phyloP scores from a whole-genome alignment of 1,140 invertebrate species.

The Polypedilum pembai region DNA sequence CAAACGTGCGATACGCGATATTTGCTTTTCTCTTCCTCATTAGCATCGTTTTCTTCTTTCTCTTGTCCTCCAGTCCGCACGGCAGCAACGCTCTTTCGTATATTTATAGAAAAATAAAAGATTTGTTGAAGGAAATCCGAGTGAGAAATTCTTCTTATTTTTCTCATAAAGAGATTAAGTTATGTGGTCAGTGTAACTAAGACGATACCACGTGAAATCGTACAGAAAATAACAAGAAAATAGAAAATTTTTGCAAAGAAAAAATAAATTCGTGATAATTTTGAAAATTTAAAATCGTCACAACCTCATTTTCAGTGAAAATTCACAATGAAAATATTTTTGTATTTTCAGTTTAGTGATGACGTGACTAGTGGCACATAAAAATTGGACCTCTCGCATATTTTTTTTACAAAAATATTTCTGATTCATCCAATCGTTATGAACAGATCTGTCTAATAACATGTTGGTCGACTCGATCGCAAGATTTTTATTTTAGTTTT shows the following conservation, averaged over 20 bases:
- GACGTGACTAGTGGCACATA: conserved; percentile 8
- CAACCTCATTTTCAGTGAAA: no score
- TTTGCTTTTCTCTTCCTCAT: conserved; percentile 1
- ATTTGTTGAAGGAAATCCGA: neutral
- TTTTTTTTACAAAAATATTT: no score
- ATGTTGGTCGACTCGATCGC: neutral
- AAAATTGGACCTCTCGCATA: neutral
- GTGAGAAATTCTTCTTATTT: neutral
- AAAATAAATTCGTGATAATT: no score
- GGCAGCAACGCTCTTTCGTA: neutral
- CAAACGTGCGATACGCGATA: neutral
- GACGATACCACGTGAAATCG: no score
- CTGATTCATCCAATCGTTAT: conserved; percentile 11
- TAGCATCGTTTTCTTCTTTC: neutral
- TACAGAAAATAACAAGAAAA: no score
- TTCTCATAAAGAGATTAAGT: neutral
- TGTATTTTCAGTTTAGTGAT: neutral
- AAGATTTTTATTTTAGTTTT: conserved; percentile 4
- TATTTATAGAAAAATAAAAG: neutral
- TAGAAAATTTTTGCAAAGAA: no score
- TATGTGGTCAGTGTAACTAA: no score
- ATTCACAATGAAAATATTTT: no score
- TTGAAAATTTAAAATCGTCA: neutral
- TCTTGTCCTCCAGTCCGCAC: conserved; percentile 1
- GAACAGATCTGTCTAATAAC: neutral